Base-by-base conservation (phyloP, 2,797 vertebrate species). In the Molossus molossus region DNA sequence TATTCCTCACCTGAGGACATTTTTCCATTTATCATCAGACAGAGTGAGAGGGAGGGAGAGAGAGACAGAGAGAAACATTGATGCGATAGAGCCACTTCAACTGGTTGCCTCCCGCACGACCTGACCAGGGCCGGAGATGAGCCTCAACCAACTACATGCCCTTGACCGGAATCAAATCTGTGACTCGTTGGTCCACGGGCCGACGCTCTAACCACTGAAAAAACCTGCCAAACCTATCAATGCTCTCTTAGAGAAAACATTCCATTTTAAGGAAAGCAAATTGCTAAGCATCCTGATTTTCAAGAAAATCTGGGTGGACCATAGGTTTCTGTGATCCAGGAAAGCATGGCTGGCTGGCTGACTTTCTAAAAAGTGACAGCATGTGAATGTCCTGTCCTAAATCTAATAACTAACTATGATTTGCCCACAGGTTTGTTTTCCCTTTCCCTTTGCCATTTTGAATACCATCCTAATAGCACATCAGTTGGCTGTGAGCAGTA, bases 221-320 rank as follows among this genome's bases (percentile, higher is more conserved):
- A 45, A 45, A 45, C 40, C 40, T 5, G 40, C 40, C 40, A 45
- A 6, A 6, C 5, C 40, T 45, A 45, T 45, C 40, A 45, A 45
- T 45, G 40, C 5, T 48, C 13, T 80, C 86, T 82, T 81, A 90
- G 81, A 85, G 76, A 90, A 96, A 76, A 57, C 11, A 33, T 55
- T 65, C 48, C 40, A 6, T 53, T 60, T 72, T 70, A 75, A 89
- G 80, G 83, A 89, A 86, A 90, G 33, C 58, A 80, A n/a, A 40
- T 65, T 73, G 81, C 70, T 79, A 87, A 50, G 48, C 62, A 53
- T 60, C 37, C 21, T 87, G 60, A 55, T 84, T 94, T 81, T 27
- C 45, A 83, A 48, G 50, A 82, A 95, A 60, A 89, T 50, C 25
- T 33, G 40, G 23, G 5, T 87, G 33, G 29, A 64, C 13, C 37